Base-by-base conservation (phyloP, 2,888 invertebrate genomes). In the Yponomeuta evonymella region DNA sequence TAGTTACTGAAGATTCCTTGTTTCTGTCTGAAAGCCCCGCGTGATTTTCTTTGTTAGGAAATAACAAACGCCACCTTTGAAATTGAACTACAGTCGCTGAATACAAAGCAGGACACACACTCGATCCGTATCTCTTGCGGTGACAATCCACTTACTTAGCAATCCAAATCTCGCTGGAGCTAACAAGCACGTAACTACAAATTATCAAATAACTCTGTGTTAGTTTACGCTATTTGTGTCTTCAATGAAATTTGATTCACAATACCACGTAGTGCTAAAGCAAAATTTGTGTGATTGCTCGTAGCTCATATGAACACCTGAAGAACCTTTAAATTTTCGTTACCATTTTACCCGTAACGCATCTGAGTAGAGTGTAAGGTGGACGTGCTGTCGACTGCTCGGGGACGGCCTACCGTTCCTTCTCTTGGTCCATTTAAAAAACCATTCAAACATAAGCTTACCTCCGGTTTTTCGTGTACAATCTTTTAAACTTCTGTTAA, bases 31-130 rank as follows among this genome's bases (percentile, higher is more conserved):
- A 88, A 85, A 85, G 86, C 82, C 83, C 85, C 83, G 86, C 86
- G 89, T 88, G 90, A 90, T 91, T 91, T 89, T 88, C 88, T 89
- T 90, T 91, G 90, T 90, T 87, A 84, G 85, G 81, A 84, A 86
- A 89, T 88, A 90, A 87, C 87, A 88, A 86, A 85, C 83, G 85
- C 83, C 85, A 86, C 86, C 85, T 86, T 84, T 87, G 90, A 85
- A 91, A 90, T 91, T 90, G 88, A 87, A 88, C 81, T 81, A 82
- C 88, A 86, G 81, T 83, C 74, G 72, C 78, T 82, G 91, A 90
- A 92, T 91, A 83, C 75, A 77, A 84, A 89, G 77, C 73, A 82
- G 80, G 76, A 73, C 73, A 75, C 77, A 79, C 78, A 81, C 76
- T 76, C 74, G 73, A 74, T 73, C 73, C 72, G 73, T 65, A 65